phyloP scores from a whole-genome alignment of 2,888 invertebrate species.

The Amiota mariae region DNA sequence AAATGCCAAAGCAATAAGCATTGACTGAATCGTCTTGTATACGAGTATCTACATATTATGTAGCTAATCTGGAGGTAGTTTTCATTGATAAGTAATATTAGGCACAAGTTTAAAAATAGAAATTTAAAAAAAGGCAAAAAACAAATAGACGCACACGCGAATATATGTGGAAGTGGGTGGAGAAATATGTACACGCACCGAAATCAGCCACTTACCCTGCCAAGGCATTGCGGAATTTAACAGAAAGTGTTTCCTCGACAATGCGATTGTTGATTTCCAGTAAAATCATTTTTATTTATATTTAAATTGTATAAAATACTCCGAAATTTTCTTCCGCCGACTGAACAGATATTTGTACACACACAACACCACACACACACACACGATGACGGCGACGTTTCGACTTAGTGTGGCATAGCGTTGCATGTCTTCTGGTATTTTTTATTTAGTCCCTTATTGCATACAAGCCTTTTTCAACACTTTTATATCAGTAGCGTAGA shows the following conservation, averaged over 20 bases:
- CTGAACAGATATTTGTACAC: constrained; percentile 54
- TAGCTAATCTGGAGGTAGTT: constrained; percentile 1
- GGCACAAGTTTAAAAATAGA: constrained; percentile 31
- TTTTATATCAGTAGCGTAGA: no score
- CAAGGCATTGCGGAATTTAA: constrained; percentile 96
- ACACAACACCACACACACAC: constrained; percentile 51
- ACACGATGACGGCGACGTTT: constrained; percentile 28
- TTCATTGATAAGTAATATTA: constrained; percentile 24
- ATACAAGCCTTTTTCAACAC: no score
- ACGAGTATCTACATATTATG: not conserved
- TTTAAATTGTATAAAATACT: constrained; percentile 22
- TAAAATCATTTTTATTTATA: constrained; percentile 83
- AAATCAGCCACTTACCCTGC: constrained; percentile 82
- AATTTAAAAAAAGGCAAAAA: not conserved
- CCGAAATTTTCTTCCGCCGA: constrained; percentile 44
- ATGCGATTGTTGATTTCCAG: constrained; percentile 99
- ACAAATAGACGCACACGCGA: constrained; percentile 1
- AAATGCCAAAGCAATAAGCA: constrained; percentile 1
- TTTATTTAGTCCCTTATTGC: no score
- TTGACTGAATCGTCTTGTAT: no score
- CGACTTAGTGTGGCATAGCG: no score
- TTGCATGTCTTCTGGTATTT: no score
- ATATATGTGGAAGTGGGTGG: not conserved
- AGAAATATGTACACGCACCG: constrained; percentile 35
- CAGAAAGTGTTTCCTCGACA: constrained; percentile 95